These are phyloP conservation scores for Bombyx huttoni DNA, from an alignment of 2,888 invertebrate species.

Conservation along the genomic window DNA sequence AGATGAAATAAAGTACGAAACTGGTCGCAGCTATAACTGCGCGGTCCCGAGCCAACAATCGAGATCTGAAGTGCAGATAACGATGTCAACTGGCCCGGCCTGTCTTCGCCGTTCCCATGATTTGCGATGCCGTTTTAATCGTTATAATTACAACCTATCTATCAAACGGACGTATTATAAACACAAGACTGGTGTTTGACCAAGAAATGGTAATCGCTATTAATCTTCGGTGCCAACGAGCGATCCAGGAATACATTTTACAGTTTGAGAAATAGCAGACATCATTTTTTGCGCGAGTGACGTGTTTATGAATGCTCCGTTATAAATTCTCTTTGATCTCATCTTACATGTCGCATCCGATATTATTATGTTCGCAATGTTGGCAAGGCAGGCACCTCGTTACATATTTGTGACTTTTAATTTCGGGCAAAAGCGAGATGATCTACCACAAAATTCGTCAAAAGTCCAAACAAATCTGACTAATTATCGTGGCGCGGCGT, in stretches of 20 bases:
- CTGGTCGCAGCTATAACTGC: conserved; percentile 33
- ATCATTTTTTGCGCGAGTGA: conserved; percentile 58
- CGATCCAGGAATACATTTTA: conserved; percentile 14
- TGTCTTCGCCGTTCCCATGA: conserved; percentile 65
- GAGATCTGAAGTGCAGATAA: conserved; percentile 59
- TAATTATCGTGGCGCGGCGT: conserved; percentile 68
- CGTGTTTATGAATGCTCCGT: conserved; percentile 58
- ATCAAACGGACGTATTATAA: conserved; percentile 62
- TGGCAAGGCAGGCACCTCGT: conserved; percentile 25
- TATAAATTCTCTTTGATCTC: conserved; percentile 62
- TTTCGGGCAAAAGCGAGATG: conserved; percentile 30
- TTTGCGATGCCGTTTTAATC: conserved; percentile 66
- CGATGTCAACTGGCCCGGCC: conserved; percentile 58
- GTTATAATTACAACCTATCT: conserved; percentile 65
- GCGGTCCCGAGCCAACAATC: conserved; percentile 54
- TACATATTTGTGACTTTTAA: conserved; percentile 40
- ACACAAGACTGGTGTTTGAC: conserved; percentile 36
- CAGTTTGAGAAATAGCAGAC: conserved; percentile 59
- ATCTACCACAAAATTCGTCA: conserved; percentile 41
- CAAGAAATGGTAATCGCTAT: conserved; percentile 42
- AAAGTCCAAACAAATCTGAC: conserved; percentile 69
- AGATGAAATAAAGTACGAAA: conserved; percentile 59
- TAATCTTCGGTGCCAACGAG: conserved; percentile 29
- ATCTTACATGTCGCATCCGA: conserved; percentile 38
- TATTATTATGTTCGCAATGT: conserved; percentile 22